Conservation (phyloP, 2,113 vertebrate species). For the Macroglossus sobrinus region DNA sequence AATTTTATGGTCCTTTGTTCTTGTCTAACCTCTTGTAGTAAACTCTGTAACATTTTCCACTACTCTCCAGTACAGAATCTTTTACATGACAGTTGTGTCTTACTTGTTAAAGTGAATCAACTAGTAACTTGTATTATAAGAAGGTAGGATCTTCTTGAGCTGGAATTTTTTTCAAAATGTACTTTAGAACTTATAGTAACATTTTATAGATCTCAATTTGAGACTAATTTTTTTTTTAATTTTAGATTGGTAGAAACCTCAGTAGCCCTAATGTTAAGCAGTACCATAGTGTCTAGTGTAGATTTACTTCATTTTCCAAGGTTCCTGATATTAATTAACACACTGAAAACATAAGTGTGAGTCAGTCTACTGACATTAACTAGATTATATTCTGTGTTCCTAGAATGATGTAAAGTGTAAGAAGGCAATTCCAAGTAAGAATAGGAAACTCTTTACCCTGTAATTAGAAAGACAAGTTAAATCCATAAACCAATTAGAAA, state of each 20-base stretch:
- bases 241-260: neutral
- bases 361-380: neutral
- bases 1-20: neutral
- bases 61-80: neutral
- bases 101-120: neutral
- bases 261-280: neutral
- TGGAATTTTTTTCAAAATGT: neutral
- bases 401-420: neutral
- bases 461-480: conserved; percentile 38
- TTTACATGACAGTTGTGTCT: neutral
- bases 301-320: neutral
- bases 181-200: neutral
- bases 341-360: neutral
- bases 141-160: neutral
- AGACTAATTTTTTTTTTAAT: neutral
- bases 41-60: neutral
- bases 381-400: neutral
- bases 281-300: neutral
- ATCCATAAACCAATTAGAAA: conserved; percentile 45
- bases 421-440: neutral
- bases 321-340: neutral
- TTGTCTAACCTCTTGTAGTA: neutral
- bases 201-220: neutral
- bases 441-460: neutral
- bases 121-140: neutral